A percentile compares a stretch with the other conserved stretches of the same genome.
These are phyloP conservation scores for Lepisosteus osseus DNA, from an alignment of 2,113 vertebrate species.

Conservation along the genomic window DNA sequence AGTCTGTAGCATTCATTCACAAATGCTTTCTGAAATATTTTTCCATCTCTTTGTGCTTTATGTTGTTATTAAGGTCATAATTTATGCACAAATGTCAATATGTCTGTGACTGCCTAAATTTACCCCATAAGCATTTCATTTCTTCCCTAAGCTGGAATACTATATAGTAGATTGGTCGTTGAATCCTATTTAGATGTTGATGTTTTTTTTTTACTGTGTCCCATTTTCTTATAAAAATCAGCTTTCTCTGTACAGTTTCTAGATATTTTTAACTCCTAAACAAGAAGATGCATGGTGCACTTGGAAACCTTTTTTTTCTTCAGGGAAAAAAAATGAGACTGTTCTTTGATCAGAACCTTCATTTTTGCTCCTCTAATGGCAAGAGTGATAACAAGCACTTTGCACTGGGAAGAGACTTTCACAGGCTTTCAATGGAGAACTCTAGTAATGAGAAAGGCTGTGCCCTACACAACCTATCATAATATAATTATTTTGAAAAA, in stretches of 20 bases:
- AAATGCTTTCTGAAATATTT: no score
- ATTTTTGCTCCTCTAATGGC: constrained; percentile 4
- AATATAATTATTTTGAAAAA: background rate
- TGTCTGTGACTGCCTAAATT: background rate
- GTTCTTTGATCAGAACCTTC: background rate
- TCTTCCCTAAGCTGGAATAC: constrained; percentile 8
- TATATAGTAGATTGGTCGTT: constrained; percentile 5
- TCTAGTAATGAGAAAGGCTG: constrained; percentile 14
- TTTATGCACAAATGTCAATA: constrained; percentile 1
- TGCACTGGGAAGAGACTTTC: constrained; percentile 2
- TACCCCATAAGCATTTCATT: background rate
- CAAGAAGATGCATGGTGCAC: background rate
- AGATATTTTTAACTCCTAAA: background rate
- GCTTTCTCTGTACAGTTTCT: constrained; percentile 8
- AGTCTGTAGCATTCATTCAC: no score
- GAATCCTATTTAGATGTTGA: constrained; percentile 9
- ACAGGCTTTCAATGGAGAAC: constrained; percentile 3
- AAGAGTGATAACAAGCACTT: constrained; percentile 1
- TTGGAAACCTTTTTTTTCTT: background rate
- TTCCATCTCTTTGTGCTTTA: background rate
- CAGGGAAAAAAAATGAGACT: background rate
- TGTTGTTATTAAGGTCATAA: background rate
- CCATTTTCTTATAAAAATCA: background rate
- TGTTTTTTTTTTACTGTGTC: constrained; percentile 8
- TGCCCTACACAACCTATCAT: background rate